A percentile compares a stretch with the other conserved stretches of the same genome.
Conservation (phyloP, 1,140 invertebrate genomes). For the Drosophila carrolli region DNA sequence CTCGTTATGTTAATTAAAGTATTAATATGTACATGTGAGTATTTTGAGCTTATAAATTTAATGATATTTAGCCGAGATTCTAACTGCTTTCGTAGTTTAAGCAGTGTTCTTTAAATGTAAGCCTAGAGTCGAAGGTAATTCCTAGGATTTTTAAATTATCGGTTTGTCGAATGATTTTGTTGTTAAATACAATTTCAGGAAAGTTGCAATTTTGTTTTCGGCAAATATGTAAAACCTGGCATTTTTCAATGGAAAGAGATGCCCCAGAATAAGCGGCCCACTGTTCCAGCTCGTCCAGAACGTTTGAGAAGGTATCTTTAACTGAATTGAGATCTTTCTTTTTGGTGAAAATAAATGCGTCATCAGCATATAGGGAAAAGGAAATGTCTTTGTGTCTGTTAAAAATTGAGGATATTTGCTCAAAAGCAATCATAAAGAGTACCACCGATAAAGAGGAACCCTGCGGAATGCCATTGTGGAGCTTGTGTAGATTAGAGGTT, state of each 20-base stretch:
- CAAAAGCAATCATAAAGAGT: not conserved
- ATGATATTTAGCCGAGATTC: constrained; percentile 1
- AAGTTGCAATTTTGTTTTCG: not conserved
- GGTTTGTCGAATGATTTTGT: not conserved
- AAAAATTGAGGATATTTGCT: not conserved
- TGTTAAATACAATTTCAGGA: not conserved
- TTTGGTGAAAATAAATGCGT: not conserved
- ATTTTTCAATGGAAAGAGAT: constrained; percentile 6
- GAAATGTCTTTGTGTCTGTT: not conserved
- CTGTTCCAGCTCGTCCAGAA: constrained; percentile 1
- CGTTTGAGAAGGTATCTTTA: not conserved
- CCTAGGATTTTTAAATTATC: constrained; percentile 6
- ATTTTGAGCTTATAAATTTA: constrained; percentile 1
- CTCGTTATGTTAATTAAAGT: no score
- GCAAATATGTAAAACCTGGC: not conserved
- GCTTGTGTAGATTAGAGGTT: not conserved
- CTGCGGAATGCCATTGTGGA: not conserved
- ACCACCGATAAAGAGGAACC: not conserved
- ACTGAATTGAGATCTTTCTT: not conserved
- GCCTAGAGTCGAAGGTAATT: constrained; percentile 4
- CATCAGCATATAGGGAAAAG: no score
- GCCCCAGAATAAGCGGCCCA: not conserved
- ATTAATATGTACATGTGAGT: constrained; percentile 5
- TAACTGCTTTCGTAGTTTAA: not conserved
- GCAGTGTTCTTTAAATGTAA: not conserved